Conservation (phyloP, 1,140 invertebrate species). For the Drosophila pallidifrons region DNA sequence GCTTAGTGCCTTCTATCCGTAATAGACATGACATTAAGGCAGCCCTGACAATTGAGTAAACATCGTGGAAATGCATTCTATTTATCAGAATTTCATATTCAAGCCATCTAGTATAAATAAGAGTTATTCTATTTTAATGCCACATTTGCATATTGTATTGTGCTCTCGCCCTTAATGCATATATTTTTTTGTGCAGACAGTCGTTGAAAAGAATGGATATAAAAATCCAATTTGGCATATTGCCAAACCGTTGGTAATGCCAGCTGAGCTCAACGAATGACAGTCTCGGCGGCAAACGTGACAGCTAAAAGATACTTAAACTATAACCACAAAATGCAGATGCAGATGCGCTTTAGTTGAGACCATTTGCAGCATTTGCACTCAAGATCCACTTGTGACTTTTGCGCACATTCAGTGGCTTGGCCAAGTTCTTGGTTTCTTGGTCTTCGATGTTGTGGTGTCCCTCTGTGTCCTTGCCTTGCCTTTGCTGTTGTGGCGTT, state of each 20-base stretch:
- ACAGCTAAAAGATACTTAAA: conserved; percentile 24
- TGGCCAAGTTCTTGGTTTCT: conserved; percentile 27
- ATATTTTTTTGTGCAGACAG: not conserved
- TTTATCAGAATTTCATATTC: not conserved
- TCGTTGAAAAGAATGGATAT: conserved; percentile 18
- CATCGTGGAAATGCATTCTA: not conserved
- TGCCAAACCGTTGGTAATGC: not conserved
- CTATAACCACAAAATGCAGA: conserved; percentile 30
- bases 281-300: conserved; percentile 19
- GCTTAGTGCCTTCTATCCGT: too few relatives aligned
- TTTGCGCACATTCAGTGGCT: conserved; percentile 45
- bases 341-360: conserved; percentile 45
- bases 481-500: not conserved
- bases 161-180: not conserved
- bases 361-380: conserved; percentile 44
- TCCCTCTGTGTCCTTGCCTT: not conserved
- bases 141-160: conserved; percentile 4
- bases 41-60: too few relatives aligned
- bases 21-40: too few relatives aligned
- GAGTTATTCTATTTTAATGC: not conserved
- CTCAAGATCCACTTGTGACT: conserved; percentile 74
- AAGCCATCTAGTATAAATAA: not conserved
- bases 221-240: conserved; percentile 64
- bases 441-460: not conserved
- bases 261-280: conserved; percentile 24